These are phyloP conservation scores for Actinia equina DNA, from an alignment of 64 coral and sea anemone species.

Conservation along the genomic window DNA sequence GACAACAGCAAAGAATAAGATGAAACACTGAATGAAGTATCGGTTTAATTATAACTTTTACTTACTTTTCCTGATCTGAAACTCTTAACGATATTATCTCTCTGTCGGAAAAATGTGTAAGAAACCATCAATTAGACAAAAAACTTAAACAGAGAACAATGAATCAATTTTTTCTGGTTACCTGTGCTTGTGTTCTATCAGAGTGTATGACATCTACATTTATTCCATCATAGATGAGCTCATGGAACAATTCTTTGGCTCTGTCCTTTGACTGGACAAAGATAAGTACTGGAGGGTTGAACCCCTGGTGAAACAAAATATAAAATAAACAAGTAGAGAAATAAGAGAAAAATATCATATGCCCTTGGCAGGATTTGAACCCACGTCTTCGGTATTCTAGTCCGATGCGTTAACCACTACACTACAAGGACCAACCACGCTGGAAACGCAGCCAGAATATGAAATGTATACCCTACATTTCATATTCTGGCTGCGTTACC, in stretches of 20 bases:
- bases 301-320: slow-evolving; percentile 50
- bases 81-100: slow-evolving; percentile 96
- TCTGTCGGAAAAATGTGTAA: slow-evolving; percentile 34
- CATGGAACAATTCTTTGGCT: slow-evolving; percentile 98
- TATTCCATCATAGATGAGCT: slow-evolving; percentile 98
- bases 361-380: too few species aligned
- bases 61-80: slow-evolving; percentile 94
- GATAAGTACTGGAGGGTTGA: slow-evolving; percentile 88
- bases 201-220: slow-evolving; percentile 99
- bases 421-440: too few species aligned
- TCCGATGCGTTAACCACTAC: too few species aligned
- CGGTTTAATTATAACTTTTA: too few species aligned
- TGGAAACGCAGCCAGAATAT: too few species aligned
- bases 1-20: too few species aligned
- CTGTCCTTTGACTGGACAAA: slow-evolving; percentile 96
- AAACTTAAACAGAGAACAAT: background rate
- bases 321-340: too few species aligned
- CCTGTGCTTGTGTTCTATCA: slow-evolving; percentile 97
- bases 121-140: background rate
- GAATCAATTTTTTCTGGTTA: background rate
- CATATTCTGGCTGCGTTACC: too few species aligned
- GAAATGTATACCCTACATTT: too few species aligned
- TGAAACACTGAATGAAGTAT: too few species aligned
- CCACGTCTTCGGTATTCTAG: too few species aligned
- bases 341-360: too few species aligned